Base-by-base conservation (phyloP, 2,113 vertebrate genomes). In the Pogonocichla stellata region DNA sequence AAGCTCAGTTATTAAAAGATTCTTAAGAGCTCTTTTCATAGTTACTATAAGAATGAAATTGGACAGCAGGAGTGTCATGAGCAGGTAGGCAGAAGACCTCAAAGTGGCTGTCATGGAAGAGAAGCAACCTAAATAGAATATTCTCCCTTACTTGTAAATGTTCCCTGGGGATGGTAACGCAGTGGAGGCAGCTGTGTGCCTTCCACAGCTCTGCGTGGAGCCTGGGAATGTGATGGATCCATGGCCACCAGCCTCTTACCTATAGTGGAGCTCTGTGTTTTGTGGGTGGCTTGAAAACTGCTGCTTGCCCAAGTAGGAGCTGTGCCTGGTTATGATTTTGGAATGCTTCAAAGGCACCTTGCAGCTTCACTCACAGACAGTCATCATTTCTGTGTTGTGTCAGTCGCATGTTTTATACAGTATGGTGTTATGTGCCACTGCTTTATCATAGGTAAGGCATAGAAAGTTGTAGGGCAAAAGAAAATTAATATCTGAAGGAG, bases 91-190 rank as follows among this genome's bases (percentile, higher is more conserved):
- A 85, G 64, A 67, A 62, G 42, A 67, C 11, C 28, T 79, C 65
- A 31, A 47, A 71, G 33, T 11, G 26, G 16, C 29, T 77, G 43
- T 18, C 31, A 24, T 6, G 29, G 71, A 56, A 60, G 20, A 51
- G 57, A 86, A 75, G 40, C 20, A 86, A 19, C 22, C 24, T 28
- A 16, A 65, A 69, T 25, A 53, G 16, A 69, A 56, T 14, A 31
- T 50, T 9, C 11, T 80, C 7, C n/a, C 31, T 73, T 1, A 1
- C 8, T 51, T 80, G 34, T 33, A 61, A 34, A n/a, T 0, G 3
- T 34, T 67, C 13, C 1, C 7, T 1, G 3, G 29, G 23, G 8
- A 29, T 5, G 50, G 45, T 12, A 43, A 26, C 0, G 1, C 13
- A 20, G 40, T 17, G 38, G 29, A n/a, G 66, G 33, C 60, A 60